A percentile compares a stretch with the other conserved stretches of the same genome.
Conservation (phyloP, 2,888 invertebrate genomes). For the Achlya flavicornis region DNA sequence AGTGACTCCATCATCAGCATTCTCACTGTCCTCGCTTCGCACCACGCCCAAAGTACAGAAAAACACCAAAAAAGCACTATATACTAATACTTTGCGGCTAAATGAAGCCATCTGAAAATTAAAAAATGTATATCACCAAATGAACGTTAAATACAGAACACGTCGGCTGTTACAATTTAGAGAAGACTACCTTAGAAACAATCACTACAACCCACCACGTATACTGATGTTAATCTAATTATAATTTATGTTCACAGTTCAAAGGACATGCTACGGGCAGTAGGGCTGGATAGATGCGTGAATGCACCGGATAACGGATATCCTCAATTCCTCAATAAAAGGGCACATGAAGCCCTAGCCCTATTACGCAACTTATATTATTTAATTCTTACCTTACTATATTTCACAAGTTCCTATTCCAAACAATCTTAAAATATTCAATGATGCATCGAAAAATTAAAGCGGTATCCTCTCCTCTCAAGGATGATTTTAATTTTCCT, state of each 20-base stretch:
- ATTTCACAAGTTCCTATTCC: neutral
- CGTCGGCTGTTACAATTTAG: conserved; percentile 25
- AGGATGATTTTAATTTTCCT: conserved; percentile 55
- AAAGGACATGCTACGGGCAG: neutral
- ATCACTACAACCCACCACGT: conserved; percentile 18
- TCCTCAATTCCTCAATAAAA: conserved; percentile 76
- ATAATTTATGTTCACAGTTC: conserved; percentile 7
- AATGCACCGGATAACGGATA: conserved; percentile 69
- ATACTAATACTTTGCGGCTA: conserved; percentile 52
- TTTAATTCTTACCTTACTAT: conserved; percentile 5
- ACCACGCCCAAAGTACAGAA: conserved; percentile 43
- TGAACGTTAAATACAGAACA: conserved; percentile 16
- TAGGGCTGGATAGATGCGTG: conserved; percentile 11
- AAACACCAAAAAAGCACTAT: conserved; percentile 61
- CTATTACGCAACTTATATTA: neutral
- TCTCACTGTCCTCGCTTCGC: conserved; percentile 47
- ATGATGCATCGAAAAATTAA: conserved; percentile 8
- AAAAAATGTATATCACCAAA: conserved; percentile 15
- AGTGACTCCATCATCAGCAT: conserved; percentile 62
- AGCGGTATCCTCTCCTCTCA: conserved; percentile 13
- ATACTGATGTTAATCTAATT: conserved; percentile 28
- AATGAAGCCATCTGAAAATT: conserved; percentile 74
- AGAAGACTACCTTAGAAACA: no score
- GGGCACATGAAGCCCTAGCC: conserved; percentile 26
- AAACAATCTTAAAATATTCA: neutral